Percentiles rank a stretch among this genome's conserved stretches.
These are phyloP conservation scores for Ennomos erosarius DNA, from an alignment of 2,888 invertebrate genomes.

Conservation along the genomic window DNA sequence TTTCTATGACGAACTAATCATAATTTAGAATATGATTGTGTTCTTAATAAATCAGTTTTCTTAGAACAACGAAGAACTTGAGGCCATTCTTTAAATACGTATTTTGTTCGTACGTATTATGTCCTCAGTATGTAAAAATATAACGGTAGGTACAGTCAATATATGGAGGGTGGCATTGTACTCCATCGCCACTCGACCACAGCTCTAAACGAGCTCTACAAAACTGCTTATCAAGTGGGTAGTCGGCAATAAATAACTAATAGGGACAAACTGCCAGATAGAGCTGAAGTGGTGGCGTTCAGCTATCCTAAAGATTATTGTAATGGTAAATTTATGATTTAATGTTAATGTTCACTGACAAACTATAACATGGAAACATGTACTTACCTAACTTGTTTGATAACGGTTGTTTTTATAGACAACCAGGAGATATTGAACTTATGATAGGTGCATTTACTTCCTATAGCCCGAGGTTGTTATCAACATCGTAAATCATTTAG, in stretches of 20 bases:
- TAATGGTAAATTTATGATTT: slow-evolving; percentile 21
- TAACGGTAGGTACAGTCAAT: slow-evolving; percentile 4
- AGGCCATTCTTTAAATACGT: background rate
- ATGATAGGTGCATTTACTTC: no score
- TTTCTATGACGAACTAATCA: no score
- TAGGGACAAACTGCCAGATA: slow-evolving; percentile 9
- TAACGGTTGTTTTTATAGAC: no score
- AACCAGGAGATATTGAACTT: no score
- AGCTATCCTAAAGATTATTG: slow-evolving; percentile 21
- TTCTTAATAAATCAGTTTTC: no score
- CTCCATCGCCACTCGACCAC: slow-evolving; percentile 8
- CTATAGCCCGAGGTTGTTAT: no score
- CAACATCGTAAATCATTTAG: no score
- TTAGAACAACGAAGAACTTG: background rate
- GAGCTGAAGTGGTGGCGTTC: slow-evolving; percentile 18
- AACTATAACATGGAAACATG: background rate
- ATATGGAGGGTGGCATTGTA: slow-evolving; percentile 7
- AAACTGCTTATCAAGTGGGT: slow-evolving; percentile 36
- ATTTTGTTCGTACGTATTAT: background rate
- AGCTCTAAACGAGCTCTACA: slow-evolving; percentile 6
- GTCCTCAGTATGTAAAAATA: slow-evolving; percentile 3
- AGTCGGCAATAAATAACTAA: slow-evolving; percentile 31
- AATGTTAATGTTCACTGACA: slow-evolving; percentile 26
- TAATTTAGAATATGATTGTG: no score
- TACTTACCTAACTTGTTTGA: no score